A percentile compares a stretch with the other conserved stretches of the same genome.
Conservation (phyloP, 2,888 invertebrate species). For the Pyrrhosoma nymphula region DNA sequence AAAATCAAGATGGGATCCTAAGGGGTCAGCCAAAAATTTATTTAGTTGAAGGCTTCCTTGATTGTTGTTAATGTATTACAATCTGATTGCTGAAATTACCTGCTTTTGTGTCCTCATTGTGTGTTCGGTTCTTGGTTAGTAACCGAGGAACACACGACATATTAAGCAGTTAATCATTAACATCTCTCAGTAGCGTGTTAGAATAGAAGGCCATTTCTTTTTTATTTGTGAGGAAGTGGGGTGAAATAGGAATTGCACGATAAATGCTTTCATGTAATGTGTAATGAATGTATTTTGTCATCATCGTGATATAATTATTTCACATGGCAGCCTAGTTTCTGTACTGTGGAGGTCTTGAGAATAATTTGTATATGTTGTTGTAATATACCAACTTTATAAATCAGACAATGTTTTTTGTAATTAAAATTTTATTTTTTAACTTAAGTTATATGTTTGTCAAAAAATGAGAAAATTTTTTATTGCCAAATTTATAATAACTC, state of each 20-base stretch:
- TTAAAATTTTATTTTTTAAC: constrained; percentile 53
- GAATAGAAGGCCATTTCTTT: not conserved
- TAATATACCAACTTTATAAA: constrained; percentile 35
- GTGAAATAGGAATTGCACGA: constrained; percentile 15
- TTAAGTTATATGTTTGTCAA: constrained; percentile 28
- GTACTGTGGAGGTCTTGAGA: constrained; percentile 45
- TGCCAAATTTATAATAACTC: not conserved
- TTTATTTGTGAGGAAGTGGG: not conserved
- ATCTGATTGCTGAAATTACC: not conserved
- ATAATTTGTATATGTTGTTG: constrained; percentile 62
- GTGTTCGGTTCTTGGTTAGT: not conserved
- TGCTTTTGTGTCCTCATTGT: not conserved
- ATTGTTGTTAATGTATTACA: not conserved
- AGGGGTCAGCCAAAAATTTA: not conserved
- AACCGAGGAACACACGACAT: not conserved
- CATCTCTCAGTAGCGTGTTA: not conserved
- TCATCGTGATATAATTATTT: constrained; percentile 20
- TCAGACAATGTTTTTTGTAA: constrained; percentile 48
- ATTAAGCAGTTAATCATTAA: not conserved
- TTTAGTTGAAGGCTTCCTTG: not conserved
- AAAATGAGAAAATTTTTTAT: not conserved
- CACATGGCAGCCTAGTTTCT: constrained; percentile 49
- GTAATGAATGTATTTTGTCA: constrained; percentile 41
- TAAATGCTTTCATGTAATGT: constrained; percentile 6
- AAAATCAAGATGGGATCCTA: not conserved